phyloP scores from a whole-genome alignment of 2,888 invertebrate genomes.

The Theretra japonica region DNA sequence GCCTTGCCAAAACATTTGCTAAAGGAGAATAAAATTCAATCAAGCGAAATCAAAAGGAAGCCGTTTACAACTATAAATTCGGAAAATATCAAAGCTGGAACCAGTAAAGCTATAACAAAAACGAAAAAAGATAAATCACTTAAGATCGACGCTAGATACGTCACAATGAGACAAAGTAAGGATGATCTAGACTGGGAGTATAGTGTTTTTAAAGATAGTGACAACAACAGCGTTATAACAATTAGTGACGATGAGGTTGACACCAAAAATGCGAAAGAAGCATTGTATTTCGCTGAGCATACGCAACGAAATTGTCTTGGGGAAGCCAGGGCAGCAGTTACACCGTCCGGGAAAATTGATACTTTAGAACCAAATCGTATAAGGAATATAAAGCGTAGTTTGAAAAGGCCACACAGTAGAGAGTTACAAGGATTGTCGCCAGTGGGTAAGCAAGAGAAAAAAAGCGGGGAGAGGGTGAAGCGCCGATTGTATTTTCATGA shows the following conservation, averaged over 20 bases:
- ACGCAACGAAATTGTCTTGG: constrained; percentile 42
- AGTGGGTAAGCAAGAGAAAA: constrained; percentile 42
- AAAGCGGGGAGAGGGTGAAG: constrained; percentile 52
- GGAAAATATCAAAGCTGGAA: constrained; percentile 35
- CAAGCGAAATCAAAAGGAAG: constrained; percentile 41
- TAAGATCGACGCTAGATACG: constrained; percentile 53
- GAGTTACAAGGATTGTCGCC: constrained; percentile 69
- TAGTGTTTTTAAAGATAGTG: constrained; percentile 56
- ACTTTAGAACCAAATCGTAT: constrained; percentile 54
- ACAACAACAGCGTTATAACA: constrained; percentile 43
- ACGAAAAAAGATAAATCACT: constrained; percentile 39
- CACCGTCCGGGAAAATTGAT: constrained; percentile 51
- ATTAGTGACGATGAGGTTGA: constrained; percentile 55
- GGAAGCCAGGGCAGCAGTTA: constrained; percentile 45
- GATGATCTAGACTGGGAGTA: constrained; percentile 59
- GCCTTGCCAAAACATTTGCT: constrained; percentile 59
- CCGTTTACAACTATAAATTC: constrained; percentile 60
- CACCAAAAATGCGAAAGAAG: constrained; percentile 34
- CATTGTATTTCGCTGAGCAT: constrained; percentile 39
- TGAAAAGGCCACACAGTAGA: constrained; percentile 72
- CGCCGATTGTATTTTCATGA: constrained; percentile 58
- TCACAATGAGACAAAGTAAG: constrained; percentile 54
- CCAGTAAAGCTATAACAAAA: constrained; percentile 33
- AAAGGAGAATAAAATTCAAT: constrained; percentile 36
- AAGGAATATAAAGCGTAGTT: constrained; percentile 71